Base-by-base conservation (phyloP, 2,797 vertebrate genomes). In the Propithecus deckenii region DNA sequence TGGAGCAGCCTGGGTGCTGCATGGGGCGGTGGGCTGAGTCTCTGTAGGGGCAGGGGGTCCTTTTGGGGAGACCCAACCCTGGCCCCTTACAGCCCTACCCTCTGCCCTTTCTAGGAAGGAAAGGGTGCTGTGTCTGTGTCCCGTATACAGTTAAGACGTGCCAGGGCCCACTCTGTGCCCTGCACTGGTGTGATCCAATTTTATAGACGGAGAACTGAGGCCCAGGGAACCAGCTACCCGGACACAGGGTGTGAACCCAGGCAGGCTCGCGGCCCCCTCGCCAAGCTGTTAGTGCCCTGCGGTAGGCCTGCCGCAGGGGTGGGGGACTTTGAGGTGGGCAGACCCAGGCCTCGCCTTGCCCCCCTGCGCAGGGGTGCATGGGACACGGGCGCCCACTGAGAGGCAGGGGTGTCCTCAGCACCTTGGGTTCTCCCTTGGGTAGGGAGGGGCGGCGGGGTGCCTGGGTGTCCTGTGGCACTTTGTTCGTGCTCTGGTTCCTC, bases 381-480 rank as follows among this genome's bases (percentile, higher is more conserved):
- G 25, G 85, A 38, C 74, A 5, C 30, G 3, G 2, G 1, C 30
- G 12, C 23, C 2, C 50, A 2, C 6, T 0, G 17, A 2, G 57
- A 46, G 41, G 41, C 38, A 3, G 0, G 1, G 85, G 43, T 0
- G 10, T 4, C 46, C 67, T 35, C 20, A 4, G 74, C 7, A 4
- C 38, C 48, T 86, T 41, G 20, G 20, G 43, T 8, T 71, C 10
- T 46, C 71, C 38, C 38, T 4, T 5, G 13, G 59, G 32, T 28
- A 38, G 52, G 55, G 38, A 43, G 22, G 35, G 57, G 75, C 23
- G 13, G 22, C 22, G 67, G 23, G 13, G 0, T 3, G 20, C 30
- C 2, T 0, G 0, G 0, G 52, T 8, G 32, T 28, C 32, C 2
- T 20, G 11, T 0, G 4, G 59, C 10, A 2, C 48, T 65, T 72